Evolutionary conservation across 2,888 invertebrate species (phyloP).

Genomic region (Andrena chrysosceles): DNA sequence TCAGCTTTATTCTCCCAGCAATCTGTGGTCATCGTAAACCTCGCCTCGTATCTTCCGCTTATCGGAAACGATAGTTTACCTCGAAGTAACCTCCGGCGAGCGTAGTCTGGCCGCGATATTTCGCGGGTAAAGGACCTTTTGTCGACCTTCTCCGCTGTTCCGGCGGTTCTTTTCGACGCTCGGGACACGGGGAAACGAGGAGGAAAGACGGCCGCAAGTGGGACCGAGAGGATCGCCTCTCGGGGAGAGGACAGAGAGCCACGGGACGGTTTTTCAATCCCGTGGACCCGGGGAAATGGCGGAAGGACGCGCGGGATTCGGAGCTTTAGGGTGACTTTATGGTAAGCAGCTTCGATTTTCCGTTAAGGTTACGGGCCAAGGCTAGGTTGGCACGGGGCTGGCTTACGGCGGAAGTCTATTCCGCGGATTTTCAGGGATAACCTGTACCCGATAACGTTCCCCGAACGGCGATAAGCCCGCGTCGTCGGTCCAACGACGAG

Average conservation of each 20-base stretch:
- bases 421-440: conserved; percentile 79
- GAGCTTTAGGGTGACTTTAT: conserved; percentile 82
- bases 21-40: conserved; percentile 37
- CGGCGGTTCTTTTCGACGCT: conserved; percentile 16
- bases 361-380: conserved; percentile 81
- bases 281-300: conserved; percentile 65
- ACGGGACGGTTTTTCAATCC: conserved; percentile 73
- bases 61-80: conserved; percentile 54
- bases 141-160: conserved; percentile 3
- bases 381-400: conserved; percentile 66
- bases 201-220: background rate
- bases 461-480: conserved; percentile 61
- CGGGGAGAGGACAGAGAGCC: conserved; percentile 13
- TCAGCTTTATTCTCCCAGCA: conserved; percentile 4
- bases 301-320: conserved; percentile 75
- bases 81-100: conserved; percentile 25
- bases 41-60: conserved; percentile 47
- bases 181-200: background rate
- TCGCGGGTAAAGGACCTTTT: conserved; percentile 32
- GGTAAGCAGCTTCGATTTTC: conserved; percentile 84
- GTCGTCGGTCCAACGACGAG: conserved; percentile 61
- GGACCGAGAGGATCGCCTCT: background rate
- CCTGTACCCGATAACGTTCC: conserved; percentile 76
- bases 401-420: conserved; percentile 76
- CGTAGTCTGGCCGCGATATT: conserved; percentile 55